These are phyloP conservation scores for Bovichtus diacanthus DNA, from an alignment of 2,797 vertebrate genomes.

Conservation along the genomic window DNA sequence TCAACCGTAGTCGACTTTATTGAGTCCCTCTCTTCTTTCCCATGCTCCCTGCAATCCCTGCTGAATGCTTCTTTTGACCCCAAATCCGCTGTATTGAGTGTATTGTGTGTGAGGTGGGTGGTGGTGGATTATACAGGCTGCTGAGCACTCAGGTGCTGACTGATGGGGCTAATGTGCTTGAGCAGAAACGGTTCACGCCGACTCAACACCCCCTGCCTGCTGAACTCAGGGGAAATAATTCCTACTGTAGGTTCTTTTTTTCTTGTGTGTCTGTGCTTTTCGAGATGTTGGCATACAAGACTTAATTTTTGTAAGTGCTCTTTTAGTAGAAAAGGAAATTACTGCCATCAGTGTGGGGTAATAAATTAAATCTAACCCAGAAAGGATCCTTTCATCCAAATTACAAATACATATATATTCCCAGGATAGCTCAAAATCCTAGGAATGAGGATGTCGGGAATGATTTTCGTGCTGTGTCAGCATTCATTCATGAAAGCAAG, in stretches of 20 bases:
- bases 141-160: slow-evolving; percentile 64
- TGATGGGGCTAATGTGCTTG: slow-evolving; percentile 60
- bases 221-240: slow-evolving; percentile 60
- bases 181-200: slow-evolving; percentile 42
- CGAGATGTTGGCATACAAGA: neutral
- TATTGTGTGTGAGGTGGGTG: slow-evolving; percentile 41
- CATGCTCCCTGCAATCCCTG: slow-evolving; percentile 58
- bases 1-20: slow-evolving; percentile 22
- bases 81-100: slow-evolving; percentile 48
- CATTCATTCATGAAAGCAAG: neutral
- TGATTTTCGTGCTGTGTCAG: neutral
- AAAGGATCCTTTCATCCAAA: neutral
- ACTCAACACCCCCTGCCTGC: slow-evolving; percentile 50
- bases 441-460: neutral
- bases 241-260: slow-evolving; percentile 14
- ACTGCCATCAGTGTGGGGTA: neutral
- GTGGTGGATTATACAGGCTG: slow-evolving; percentile 34
- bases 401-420: neutral
- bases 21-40: slow-evolving; percentile 53
- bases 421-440: too few relatives aligned
- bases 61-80: slow-evolving; percentile 39
- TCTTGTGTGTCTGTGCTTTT: slow-evolving; percentile 7
- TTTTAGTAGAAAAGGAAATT: slow-evolving; percentile 12
- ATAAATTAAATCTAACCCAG: neutral
- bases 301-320: slow-evolving; percentile 37